Conservation (phyloP, 2,113 vertebrate genomes). For the Octodon degus region DNA sequence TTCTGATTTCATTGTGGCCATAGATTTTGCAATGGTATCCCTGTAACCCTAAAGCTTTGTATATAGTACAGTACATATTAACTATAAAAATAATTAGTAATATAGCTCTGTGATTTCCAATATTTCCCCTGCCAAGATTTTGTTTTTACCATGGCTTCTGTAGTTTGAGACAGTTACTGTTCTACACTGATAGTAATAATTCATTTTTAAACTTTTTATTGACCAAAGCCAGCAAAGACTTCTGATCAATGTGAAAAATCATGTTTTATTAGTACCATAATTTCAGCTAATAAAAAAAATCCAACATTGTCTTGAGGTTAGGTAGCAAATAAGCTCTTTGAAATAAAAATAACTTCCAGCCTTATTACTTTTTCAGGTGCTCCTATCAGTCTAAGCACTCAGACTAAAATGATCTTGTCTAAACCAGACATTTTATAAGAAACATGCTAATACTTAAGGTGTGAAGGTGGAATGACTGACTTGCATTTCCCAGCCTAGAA, state of each 20-base stretch:
- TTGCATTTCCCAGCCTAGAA: neutral
- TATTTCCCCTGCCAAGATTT: neutral
- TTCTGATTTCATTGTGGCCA: neutral
- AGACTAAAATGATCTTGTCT: slow-evolving; percentile 28
- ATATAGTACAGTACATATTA: neutral
- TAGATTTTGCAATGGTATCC: neutral
- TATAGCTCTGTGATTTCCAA: neutral
- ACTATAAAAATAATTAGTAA: neutral
- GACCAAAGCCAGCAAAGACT: neutral
- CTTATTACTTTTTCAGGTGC: neutral
- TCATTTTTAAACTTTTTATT: slow-evolving; percentile 63
- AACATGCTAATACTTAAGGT: neutral
- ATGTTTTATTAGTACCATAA: slow-evolving; percentile 2
- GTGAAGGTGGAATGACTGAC: neutral
- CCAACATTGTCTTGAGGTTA: slow-evolving; percentile 13
- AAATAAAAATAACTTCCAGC: slow-evolving; percentile 14
- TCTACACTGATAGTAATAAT: slow-evolving; percentile 43
- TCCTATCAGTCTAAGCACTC: neutral
- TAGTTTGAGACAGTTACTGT: slow-evolving; percentile 58
- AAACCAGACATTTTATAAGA: neutral
- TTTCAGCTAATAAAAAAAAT: slow-evolving; percentile 14
- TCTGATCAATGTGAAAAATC: slow-evolving; percentile 21
- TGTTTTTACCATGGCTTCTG: neutral
- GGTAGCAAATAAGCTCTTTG: slow-evolving; percentile 22
- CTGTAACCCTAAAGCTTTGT: neutral